phyloP scores from a whole-genome alignment of 2,888 invertebrate species.

The Argyresthia goedartella region DNA sequence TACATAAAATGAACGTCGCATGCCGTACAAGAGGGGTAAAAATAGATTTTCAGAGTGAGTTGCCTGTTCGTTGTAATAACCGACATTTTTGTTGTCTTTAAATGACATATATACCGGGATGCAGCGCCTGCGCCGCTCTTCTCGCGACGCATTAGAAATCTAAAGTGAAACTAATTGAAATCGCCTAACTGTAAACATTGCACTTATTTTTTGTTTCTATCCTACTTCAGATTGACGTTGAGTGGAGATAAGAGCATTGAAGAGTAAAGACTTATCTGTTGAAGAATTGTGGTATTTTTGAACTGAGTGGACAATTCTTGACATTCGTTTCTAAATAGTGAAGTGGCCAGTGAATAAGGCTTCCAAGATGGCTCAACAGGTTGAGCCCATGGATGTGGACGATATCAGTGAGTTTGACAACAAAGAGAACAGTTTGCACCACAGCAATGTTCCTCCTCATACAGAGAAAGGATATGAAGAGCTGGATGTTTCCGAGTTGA shows the following conservation, averaged over 20 bases:
- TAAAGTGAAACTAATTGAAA: constrained; percentile 53
- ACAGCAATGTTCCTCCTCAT: constrained; percentile 43
- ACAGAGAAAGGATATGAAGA: constrained; percentile 60
- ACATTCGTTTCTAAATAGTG: constrained; percentile 12
- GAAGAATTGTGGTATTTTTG: not conserved
- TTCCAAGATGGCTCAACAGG: constrained; percentile 41
- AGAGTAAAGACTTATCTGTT: not conserved
- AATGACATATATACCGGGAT: constrained; percentile 59
- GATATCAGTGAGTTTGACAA: constrained; percentile 50
- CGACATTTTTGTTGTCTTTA: constrained; percentile 59
- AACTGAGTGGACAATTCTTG: not conserved
- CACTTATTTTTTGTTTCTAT: constrained; percentile 37
- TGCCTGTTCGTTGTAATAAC: constrained; percentile 33
- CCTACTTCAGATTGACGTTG: constrained; percentile 27
- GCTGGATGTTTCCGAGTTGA: constrained; percentile 52
- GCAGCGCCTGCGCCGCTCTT: constrained; percentile 23
- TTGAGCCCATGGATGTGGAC: constrained; percentile 57
- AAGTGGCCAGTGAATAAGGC: constrained; percentile 13
- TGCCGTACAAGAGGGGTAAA: constrained; percentile 54
- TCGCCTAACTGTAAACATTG: constrained; percentile 51
- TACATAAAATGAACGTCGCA: constrained; percentile 55
- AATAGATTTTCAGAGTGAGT: constrained; percentile 61
- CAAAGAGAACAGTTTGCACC: constrained; percentile 51
- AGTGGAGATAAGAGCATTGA: constrained; percentile 15
- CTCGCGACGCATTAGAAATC: constrained; percentile 49